Conservation (phyloP, 2,888 invertebrate species). For the Archips crataeganus region DNA sequence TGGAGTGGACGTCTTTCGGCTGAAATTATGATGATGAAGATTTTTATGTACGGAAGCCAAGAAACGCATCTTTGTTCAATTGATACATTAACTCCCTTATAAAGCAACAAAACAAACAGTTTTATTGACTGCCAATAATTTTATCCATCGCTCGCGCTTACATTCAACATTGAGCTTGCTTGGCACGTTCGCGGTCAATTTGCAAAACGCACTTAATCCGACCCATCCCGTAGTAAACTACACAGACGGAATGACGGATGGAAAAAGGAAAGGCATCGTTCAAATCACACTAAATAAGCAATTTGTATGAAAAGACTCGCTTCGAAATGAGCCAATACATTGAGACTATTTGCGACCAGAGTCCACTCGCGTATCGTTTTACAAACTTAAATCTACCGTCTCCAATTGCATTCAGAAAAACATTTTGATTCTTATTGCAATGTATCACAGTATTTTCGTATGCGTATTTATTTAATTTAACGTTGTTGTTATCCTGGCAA, state of each 20-base stretch:
- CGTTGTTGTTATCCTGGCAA: slow-evolving; percentile 51
- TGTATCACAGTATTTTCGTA: not conserved
- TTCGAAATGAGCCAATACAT: slow-evolving; percentile 72
- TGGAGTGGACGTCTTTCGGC: too few relatives aligned
- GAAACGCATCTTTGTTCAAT: not conserved
- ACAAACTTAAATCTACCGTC: slow-evolving; percentile 48
- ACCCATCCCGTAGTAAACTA: slow-evolving; percentile 75
- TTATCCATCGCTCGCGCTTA: slow-evolving; percentile 57
- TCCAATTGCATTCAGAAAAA: not conserved
- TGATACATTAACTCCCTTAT: not conserved
- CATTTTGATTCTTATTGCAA: slow-evolving; percentile 4
- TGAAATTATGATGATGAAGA: too few relatives aligned
- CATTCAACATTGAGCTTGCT: slow-evolving; percentile 48
- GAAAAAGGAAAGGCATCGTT: slow-evolving; percentile 77
- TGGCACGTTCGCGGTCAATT: slow-evolving; percentile 70
- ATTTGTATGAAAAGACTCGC: slow-evolving; percentile 74
- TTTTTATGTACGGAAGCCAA: too few relatives aligned
- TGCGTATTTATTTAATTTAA: not conserved
- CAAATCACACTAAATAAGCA: slow-evolving; percentile 67
- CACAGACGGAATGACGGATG: slow-evolving; percentile 75
- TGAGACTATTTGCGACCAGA: slow-evolving; percentile 60
- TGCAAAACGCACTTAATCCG: slow-evolving; percentile 70
- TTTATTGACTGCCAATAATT: slow-evolving; percentile 47
- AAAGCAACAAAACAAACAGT: not conserved
- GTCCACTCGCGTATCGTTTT: slow-evolving; percentile 67